phyloP scores from a whole-genome alignment of 1,140 invertebrate species.

The Drosophila bocqueti region DNA sequence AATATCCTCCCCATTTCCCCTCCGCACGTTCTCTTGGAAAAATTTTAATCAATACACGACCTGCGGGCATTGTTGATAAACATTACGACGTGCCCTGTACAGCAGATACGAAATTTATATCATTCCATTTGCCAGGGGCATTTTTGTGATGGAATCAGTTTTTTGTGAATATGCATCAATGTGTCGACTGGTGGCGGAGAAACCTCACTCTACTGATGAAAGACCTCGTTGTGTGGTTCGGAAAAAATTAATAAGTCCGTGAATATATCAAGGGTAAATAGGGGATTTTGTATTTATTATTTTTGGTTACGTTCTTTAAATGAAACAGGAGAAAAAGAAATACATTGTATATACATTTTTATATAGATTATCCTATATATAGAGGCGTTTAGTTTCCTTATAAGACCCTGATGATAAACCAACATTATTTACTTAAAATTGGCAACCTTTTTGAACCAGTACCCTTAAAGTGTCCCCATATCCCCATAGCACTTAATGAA shows the following conservation, averaged over 20 bases:
- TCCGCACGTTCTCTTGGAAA: conserved; percentile 15
- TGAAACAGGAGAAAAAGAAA: too few species aligned
- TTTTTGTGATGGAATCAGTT: conserved; percentile 37
- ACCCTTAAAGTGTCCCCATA: conserved; percentile 8
- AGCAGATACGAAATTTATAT: conserved; percentile 62
- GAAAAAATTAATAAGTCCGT: neutral
- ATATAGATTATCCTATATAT: neutral
- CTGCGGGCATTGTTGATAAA: conserved; percentile 75
- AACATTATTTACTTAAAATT: conserved; percentile 10
- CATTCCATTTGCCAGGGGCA: conserved; percentile 43
- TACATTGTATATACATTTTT: neutral
- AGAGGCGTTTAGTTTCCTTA: neutral
- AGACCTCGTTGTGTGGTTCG: neutral
- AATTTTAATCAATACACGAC: conserved; percentile 77
- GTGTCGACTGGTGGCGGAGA: neutral
- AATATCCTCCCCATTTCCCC: neutral
- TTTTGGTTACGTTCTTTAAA: neutral
- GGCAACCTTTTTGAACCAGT: neutral
- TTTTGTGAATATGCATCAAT: conserved; percentile 22
- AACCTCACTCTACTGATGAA: neutral
- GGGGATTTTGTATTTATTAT: neutral
- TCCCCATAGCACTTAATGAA: conserved; percentile 51
- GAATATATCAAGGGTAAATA: neutral
- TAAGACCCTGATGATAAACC: neutral
- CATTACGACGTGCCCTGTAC: conserved; percentile 56